Evolutionary conservation across 37 sponge, comb jelly and placozoan species (phyloP).

Genomic region (Ianthella basta): DNA sequence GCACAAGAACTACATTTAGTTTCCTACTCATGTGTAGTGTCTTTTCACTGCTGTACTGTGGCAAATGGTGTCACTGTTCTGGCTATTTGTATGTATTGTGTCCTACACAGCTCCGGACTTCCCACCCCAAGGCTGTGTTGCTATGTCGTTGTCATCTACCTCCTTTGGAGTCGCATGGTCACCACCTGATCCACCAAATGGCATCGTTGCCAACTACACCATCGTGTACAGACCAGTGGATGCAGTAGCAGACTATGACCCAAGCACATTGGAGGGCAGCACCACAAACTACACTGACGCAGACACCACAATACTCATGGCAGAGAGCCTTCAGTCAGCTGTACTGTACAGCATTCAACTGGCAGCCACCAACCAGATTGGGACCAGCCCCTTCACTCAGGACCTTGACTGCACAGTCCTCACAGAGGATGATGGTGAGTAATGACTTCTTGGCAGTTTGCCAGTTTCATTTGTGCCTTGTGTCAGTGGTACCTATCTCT

Average conservation of each 20-base stretch:
- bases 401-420: too few species aligned
- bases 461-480: too few species aligned
- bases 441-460: too few species aligned
- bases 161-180: slow-evolving; percentile 24
- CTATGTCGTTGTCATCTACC: slow-evolving; percentile 1
- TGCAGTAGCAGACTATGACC: slow-evolving; percentile 25
- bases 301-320: not conserved
- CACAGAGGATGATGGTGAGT: too few species aligned
- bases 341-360: slow-evolving; percentile 32
- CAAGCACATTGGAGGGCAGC: not conserved
- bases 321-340: slow-evolving; percentile 17
- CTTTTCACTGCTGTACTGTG: too few species aligned
- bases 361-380: slow-evolving; percentile 30
- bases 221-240: slow-evolving; percentile 24
- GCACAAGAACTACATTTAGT: too few species aligned
- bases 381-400: not conserved
- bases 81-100: too few species aligned
- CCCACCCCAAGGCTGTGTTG: not conserved
- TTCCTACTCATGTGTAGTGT: not conserved
- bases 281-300: slow-evolving; percentile 17
- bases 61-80: too few species aligned
- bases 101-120: slow-evolving; percentile 36
- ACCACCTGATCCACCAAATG: slow-evolving; percentile 40
- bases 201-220: slow-evolving; percentile 37
- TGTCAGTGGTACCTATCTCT: too few species aligned